These are phyloP conservation scores for Ridgeia piscesae DNA, from an alignment of 1,140 invertebrate species.

Conservation along the genomic window DNA sequence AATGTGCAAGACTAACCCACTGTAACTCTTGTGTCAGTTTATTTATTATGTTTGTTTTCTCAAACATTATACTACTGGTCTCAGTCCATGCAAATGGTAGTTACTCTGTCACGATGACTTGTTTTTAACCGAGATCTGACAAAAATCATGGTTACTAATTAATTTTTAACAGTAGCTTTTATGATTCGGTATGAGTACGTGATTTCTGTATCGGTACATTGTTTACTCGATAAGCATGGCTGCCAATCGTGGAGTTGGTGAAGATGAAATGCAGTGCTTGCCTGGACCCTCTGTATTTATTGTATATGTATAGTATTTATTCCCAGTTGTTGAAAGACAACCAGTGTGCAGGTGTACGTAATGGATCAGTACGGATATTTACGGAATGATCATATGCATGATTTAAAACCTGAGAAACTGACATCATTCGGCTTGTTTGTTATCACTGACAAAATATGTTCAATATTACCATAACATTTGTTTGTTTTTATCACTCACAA, in stretches of 20 bases:
- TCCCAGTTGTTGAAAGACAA: not conserved
- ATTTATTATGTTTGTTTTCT: not conserved
- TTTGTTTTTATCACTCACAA: not conserved
- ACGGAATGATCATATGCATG: not conserved
- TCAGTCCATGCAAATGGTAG: not conserved
- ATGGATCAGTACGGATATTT: not conserved
- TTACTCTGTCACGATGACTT: not conserved
- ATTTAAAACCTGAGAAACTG: not conserved
- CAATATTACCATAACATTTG: not conserved
- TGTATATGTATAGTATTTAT: slow-evolving; percentile 7
- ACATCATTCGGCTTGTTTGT: not conserved
- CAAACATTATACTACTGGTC: not conserved
- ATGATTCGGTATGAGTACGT: not conserved
- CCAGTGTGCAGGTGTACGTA: not conserved
- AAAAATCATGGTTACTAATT: not conserved
- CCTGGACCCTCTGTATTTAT: not conserved
- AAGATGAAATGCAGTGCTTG: not conserved
- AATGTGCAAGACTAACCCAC: not conserved
- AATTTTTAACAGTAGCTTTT: not conserved
- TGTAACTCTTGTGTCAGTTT: not conserved
- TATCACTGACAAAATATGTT: not conserved
- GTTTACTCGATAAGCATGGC: not conserved
- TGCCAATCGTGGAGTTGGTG: not conserved
- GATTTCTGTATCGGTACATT: not conserved
- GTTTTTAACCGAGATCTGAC: not conserved